Base-by-base conservation (phyloP, 1,140 invertebrate species). In the Venustaconcha ellipsiformis region DNA sequence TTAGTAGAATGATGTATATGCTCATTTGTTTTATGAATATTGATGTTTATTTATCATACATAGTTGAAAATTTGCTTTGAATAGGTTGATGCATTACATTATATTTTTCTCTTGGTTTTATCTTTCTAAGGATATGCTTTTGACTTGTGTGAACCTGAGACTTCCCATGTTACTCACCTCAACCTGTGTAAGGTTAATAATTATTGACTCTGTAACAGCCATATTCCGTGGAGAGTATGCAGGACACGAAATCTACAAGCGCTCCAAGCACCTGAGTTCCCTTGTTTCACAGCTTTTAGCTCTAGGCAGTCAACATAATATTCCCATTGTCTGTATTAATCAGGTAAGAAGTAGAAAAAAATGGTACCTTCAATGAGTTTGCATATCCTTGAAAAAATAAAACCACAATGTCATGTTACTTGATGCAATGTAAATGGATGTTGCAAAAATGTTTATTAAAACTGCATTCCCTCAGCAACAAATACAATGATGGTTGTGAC, bases 181-280 rank as follows among this genome's bases (percentile, higher is more conserved):
- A 63, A 84, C 90, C 62, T 89, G 90, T 76, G 92, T 95, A 67
- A 93, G 93, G 11, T 83, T 95, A 20, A 89, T 95, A 70, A 86
- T 96, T 5, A 91, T 96, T 23, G 94, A 96, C 86, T 95, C 94
- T 5, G 93, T 96, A 74, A 94, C 94, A 23, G 94, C 93, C 6
- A 87, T 94, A 55, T 95, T 94, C 85, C 91, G 94, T 56, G 90
- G 90, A 55, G 93, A 94, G 76, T 93, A 93, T 76, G 91, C 92
- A 5, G 57, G 62, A 13, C 57, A 77, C 57, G 79, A 89, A 37
- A 80, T 82, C 91, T 66, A 89, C 76, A 83, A 88, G 67, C 87
- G 94, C 80, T 91, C 92, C 1, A 91, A 91, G 71, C 91, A 93
- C 78, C 89, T 95, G 72, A 89, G 92, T 74, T 88, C 88, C 58